Conservation (phyloP, 2,797 vertebrate species). For the Ara ararauna region DNA sequence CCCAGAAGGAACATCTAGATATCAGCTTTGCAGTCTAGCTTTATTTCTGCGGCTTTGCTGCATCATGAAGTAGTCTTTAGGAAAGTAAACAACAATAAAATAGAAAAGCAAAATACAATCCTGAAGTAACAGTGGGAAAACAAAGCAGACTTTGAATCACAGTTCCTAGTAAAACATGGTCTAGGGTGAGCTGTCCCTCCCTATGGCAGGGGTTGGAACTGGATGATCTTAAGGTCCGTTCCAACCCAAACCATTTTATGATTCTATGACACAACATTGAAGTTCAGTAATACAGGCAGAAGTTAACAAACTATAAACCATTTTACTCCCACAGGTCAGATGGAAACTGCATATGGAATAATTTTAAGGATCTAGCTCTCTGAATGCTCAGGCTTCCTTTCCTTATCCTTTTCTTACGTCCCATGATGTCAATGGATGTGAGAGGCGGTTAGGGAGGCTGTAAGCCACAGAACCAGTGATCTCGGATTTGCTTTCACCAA, state of each 20-base stretch:
- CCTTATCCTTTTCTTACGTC: background rate
- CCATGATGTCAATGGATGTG: background rate
- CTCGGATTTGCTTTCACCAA: constrained; percentile 5
- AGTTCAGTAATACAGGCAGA: background rate
- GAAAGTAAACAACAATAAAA: background rate
- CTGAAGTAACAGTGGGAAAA: background rate
- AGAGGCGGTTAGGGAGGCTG: background rate
- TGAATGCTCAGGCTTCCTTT: background rate
- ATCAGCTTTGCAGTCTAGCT: background rate
- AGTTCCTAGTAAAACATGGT: background rate
- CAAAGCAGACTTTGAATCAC: background rate
- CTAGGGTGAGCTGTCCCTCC: background rate
- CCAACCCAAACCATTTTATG: background rate
- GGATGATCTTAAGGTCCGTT: background rate
- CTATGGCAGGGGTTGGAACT: background rate
- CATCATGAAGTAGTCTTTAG: background rate
- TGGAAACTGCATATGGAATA: background rate
- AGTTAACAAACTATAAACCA: background rate
- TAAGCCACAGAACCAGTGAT: background rate
- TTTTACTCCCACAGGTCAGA: background rate
- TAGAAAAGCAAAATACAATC: background rate
- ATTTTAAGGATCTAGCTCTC: background rate
- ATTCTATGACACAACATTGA: background rate
- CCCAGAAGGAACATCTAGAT: background rate
- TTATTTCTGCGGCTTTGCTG: background rate